Conservation (phyloP, 2,113 vertebrate genomes). For the Centrocercus urophasianus region DNA sequence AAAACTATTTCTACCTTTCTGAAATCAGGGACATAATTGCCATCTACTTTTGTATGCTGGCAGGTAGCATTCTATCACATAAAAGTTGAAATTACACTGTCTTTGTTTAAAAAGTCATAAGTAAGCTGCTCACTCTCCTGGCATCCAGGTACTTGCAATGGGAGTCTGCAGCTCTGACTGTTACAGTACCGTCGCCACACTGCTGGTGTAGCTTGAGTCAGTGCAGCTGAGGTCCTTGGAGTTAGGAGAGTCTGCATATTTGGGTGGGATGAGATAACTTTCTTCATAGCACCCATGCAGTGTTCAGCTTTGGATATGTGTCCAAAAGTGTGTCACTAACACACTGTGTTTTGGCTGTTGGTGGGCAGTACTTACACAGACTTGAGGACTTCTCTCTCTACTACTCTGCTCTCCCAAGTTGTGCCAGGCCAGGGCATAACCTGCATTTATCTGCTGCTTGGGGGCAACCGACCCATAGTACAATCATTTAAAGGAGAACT, state of each 20-base stretch:
- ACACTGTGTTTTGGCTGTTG: not conserved
- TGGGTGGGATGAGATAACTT: too few relatives aligned
- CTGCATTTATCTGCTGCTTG: not conserved
- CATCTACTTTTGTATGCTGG: not conserved
- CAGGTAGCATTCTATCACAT: not conserved
- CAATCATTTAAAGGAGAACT: not conserved
- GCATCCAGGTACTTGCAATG: not conserved
- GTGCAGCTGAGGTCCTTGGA: not conserved
- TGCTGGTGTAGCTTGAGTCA: not conserved
- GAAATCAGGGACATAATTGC: fast-evolving
- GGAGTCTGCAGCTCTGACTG: not conserved
- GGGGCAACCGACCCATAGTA: not conserved
- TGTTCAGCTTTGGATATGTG: not conserved
- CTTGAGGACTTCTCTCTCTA: not conserved
- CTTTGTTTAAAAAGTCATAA: not conserved
- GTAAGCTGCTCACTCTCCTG: not conserved
- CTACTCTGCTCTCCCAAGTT: not conserved
- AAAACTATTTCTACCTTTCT: not conserved
- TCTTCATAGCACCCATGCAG: not conserved
- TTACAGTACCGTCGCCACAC: not conserved
- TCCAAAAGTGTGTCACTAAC: not conserved
- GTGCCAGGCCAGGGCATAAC: not conserved
- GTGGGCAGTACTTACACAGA: not conserved
- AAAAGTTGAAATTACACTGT: not conserved
- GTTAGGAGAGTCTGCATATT: fast-evolving